Evolutionary conservation across 2,113 vertebrate genomes (phyloP).

Genomic region (Anser cygnoides): DNA sequence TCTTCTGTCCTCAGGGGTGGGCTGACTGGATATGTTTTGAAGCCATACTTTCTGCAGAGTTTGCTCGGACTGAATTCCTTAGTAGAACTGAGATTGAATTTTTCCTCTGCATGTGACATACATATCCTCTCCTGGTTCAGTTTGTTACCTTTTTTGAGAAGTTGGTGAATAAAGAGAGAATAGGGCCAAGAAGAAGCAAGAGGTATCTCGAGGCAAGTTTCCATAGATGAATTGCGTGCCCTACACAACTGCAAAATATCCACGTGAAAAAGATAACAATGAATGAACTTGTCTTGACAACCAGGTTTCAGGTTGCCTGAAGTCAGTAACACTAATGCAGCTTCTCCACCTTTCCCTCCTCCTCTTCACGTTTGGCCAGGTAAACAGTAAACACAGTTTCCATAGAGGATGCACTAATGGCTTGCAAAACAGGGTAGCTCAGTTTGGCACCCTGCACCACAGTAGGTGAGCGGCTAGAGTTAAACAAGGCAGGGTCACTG

Average conservation of each 20-base stretch:
- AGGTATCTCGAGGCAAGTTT: background rate
- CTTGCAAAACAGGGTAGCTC: background rate
- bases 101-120: fast-evolving
- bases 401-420: background rate
- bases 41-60: background rate
- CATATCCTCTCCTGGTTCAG: background rate
- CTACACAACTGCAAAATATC: background rate
- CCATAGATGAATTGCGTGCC: background rate
- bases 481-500: background rate
- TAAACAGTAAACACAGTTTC: background rate
- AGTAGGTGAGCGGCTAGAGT: fast-evolving
- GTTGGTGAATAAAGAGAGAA: background rate
- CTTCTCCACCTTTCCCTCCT: background rate
- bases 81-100: background rate
- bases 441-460: fast-evolving
- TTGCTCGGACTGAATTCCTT: background rate
- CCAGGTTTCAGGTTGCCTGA: background rate
- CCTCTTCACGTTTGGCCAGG: background rate
- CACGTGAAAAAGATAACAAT: background rate
- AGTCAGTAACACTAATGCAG: background rate
- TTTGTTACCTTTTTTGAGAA: background rate
- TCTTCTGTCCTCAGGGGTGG: background rate
- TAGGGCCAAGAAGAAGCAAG: fast-evolving
- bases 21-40: background rate
- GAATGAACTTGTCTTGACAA: background rate